A percentile compares a stretch with the other conserved stretches of the same genome.
Conservation (phyloP, 1,140 invertebrate species). For the Chionoecetes opilio region DNA sequence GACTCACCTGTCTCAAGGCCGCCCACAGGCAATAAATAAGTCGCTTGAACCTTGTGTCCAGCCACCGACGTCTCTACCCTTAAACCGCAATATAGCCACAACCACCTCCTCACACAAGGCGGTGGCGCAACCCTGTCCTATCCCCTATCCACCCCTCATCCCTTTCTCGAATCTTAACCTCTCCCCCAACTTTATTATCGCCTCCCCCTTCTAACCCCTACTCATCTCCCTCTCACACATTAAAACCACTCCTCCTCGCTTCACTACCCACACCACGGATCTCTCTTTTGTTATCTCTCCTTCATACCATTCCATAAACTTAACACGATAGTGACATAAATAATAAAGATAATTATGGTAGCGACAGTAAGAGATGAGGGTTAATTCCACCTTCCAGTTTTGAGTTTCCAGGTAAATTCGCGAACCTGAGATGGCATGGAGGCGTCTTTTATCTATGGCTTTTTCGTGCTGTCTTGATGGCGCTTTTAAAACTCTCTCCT, state of each 20-base stretch:
- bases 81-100: background rate
- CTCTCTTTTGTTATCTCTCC: too few species aligned
- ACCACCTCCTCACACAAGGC: background rate
- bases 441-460: background rate
- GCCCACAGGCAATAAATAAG: background rate
- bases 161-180: background rate
- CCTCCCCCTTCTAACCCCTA: background rate
- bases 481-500: background rate
- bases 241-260: too few species aligned
- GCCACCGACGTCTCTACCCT: background rate
- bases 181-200: background rate
- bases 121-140: background rate
- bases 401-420: too few species aligned
- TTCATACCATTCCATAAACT: background rate
- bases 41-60: background rate
- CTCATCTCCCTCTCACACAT: background rate
- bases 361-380: too few species aligned
- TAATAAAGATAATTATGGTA: background rate
- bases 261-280: background rate
- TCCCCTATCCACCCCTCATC: background rate
- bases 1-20: constrained; percentile 4
- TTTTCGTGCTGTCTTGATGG: background rate
- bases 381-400: too few species aligned
- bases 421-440: too few species aligned
- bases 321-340: background rate